Base-by-base conservation (phyloP, 64 coral and sea anemone species). In the Acropora tenuis region DNA sequence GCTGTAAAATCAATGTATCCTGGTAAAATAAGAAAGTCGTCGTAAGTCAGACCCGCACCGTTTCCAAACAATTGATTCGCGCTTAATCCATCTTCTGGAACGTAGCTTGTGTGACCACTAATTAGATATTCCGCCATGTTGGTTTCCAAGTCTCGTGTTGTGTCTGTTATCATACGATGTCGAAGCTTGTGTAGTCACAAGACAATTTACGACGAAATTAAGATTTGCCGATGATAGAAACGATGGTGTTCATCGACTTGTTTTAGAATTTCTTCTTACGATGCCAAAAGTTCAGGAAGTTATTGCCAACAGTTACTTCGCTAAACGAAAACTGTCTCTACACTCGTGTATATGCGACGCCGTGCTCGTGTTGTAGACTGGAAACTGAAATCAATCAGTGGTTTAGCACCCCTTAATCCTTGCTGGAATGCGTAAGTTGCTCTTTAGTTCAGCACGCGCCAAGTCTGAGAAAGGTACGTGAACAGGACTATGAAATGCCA, bases 1-100 rank as follows among this genome's bases (percentile, higher is more conserved):
- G 95, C 88, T 60, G 92, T 91, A 58, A 97, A 97, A 87, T 97
- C 83, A 44, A 97, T 97, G 58, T 77, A 97, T 2, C 95, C 95
- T 2, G 95, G 95, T 43, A 97, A 74, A 78, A 97, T 97, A 4
- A 97, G 83, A 60, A 97, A 97, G 18, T 97, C 95, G 49, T 97
- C 95, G 18, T 97, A 97, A 5, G 95, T 97, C 1, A 97, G 85
- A 40, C 95, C 95, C 12, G 90, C 88, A 8, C 88, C 81, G 1
- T 73, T 74, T 15, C 61, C 80, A 89, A 97, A 97, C 69, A 97
- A 76, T 41, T 83, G 76, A 42, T 78, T 83, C 0, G 95, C 95
- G 1, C 82, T 97, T 15, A 91, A 19, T 0, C 95, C 95, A 4
- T 97, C 95, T 19, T 97, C 95, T 2, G 95, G 95, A 2, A 97